Conservation (phyloP, 1,140 invertebrate species). For the Doryteuthis pealeii region DNA sequence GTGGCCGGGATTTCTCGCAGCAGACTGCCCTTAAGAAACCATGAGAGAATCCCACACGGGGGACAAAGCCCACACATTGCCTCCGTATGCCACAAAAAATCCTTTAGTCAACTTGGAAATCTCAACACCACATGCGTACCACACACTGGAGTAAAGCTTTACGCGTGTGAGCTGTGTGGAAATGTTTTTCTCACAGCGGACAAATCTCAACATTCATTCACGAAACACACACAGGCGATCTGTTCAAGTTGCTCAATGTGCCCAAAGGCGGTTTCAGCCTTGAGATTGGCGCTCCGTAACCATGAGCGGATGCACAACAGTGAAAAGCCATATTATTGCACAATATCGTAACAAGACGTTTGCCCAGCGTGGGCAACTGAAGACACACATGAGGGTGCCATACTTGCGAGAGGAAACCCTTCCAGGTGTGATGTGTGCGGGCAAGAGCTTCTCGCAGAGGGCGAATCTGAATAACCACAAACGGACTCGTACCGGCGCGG, state of each 20-base stretch:
- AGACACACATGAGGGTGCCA: constrained; percentile 90
- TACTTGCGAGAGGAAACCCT: constrained; percentile 93
- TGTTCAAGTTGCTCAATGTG: constrained; percentile 21
- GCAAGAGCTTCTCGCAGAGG: constrained; percentile 48
- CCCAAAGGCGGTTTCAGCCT: constrained; percentile 18
- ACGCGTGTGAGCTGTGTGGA: constrained; percentile 77
- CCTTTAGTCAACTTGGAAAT: constrained; percentile 85
- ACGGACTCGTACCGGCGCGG: neutral
- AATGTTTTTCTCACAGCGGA: constrained; percentile 51
- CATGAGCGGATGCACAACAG: constrained; percentile 10
- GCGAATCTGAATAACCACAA: constrained; percentile 20
- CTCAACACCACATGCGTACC: constrained; percentile 85
- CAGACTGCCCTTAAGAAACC: constrained; percentile 57
- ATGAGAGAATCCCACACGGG: constrained; percentile 72
- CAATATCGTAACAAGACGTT: constrained; percentile 81
- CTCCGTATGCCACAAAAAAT: constrained; percentile 81
- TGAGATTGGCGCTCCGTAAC: constrained; percentile 14
- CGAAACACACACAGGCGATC: constrained; percentile 21
- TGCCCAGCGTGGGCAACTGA: constrained; percentile 86
- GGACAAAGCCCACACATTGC: constrained; percentile 86
- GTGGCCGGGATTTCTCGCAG: constrained; percentile 20
- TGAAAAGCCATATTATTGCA: constrained; percentile 76
- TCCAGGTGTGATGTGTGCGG: constrained; percentile 88
- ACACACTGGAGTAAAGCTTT: constrained; percentile 88
- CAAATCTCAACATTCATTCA: constrained; percentile 24